Evolutionary conservation across 2,797 vertebrate genomes (phyloP), one percentile per base, ranked within the genome.

Genomic region (Tympanoctomys barrerae): DNA sequence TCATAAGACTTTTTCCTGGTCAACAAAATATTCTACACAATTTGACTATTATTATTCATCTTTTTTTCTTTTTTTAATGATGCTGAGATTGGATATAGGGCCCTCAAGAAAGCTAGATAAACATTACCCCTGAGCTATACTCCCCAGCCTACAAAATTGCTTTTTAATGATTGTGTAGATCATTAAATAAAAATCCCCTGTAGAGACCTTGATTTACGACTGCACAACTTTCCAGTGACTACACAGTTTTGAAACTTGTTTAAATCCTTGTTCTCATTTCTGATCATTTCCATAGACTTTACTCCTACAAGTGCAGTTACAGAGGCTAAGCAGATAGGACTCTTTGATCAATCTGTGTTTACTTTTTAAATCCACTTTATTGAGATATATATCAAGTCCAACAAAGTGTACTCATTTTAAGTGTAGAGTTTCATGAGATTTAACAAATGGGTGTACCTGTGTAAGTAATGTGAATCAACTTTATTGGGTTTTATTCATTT

Each of bases 261-360:
- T 62, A 86, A 82, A 59, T 89, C 31, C 57, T 86, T 31, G 18
- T 80, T 49, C 28, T 87, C 16, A 24, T 14, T 33, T 66, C 71
- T 93, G n/a, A 70, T 54, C 5, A 61, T 61, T 89, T 87, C 85
- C 13, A 31, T 80, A 57, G 28, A 28, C 70, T 61, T 91, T 75
- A 87, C 89, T 93, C 24, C 59, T 87, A 39, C 49, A 84, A 24
- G 11, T 70, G 42, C 36, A 87, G 80, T 80, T 19, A 70, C 1
- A 1, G 3, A 77, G 57, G 66, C 21, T 81, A 75, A 94, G 49
- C 33, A 93, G 49, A 42, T 84, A 22, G 11, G 24, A 54, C 52
- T 75, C 77, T 86, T 89, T 70, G 73, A 77, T 81, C 22, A 86
- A 66, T 81, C 18, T 75, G 8, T 46, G 85, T 90, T 93, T 95